Conservation (phyloP, 2,797 vertebrate species). For the Streptopelia turtur region DNA sequence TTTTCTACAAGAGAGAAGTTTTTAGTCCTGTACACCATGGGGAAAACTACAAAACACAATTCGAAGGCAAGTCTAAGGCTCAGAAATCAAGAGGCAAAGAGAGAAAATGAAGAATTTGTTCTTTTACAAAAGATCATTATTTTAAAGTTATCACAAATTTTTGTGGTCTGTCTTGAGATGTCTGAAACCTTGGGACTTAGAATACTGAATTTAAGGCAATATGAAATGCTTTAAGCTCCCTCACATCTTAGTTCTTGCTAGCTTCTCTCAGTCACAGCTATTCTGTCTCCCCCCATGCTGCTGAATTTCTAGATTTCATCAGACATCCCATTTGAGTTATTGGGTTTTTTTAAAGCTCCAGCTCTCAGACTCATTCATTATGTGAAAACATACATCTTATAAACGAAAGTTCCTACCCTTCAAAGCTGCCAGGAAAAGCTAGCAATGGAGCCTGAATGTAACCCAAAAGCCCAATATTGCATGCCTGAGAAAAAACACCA, state of each 20-base stretch:
- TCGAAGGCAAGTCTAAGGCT: background rate
- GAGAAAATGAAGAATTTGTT: background rate
- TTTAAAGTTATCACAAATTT: background rate
- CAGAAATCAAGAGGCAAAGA: background rate
- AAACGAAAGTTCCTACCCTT: background rate
- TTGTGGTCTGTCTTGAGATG: background rate
- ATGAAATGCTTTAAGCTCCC: background rate
- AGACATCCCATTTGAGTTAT: background rate
- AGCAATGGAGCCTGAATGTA: background rate
- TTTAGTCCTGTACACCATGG: background rate
- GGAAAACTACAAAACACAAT: background rate
- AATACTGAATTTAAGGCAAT: background rate
- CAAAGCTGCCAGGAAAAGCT: conserved; percentile 5
- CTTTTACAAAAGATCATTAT: background rate
- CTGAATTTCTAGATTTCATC: conserved; percentile 15
- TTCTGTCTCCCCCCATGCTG: background rate
- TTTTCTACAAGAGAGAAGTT: background rate
- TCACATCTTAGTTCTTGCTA: background rate
- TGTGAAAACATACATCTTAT: background rate
- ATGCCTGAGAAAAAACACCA: background rate
- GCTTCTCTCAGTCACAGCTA: background rate
- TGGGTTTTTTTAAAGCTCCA: too few relatives aligned
- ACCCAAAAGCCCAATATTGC: background rate
- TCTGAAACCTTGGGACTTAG: background rate
- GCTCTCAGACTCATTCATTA: background rate